Evolutionary conservation across 2,797 vertebrate genomes (phyloP).

Genomic region (Halcyon leucocephala): DNA sequence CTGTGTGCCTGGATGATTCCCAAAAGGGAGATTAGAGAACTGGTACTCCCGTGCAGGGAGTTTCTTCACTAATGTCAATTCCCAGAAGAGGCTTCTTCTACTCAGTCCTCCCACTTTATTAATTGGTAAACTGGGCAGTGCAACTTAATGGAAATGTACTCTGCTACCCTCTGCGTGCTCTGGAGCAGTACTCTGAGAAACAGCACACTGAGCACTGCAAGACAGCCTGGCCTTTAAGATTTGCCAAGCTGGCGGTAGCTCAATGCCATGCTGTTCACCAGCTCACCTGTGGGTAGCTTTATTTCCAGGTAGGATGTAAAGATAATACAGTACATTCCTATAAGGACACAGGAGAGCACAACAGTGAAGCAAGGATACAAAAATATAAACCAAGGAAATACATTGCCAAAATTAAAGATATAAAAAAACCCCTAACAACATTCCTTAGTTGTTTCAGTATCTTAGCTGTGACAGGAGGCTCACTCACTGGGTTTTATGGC

Average conservation of each 20-base stretch:
- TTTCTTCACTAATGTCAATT: neutral
- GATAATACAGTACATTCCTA: neutral
- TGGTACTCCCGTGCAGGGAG: neutral
- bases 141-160: neutral
- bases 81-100: neutral
- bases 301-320: neutral
- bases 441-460: neutral
- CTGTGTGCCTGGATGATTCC: neutral
- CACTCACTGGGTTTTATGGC: neutral
- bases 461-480: neutral
- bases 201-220: accelerated
- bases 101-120: neutral
- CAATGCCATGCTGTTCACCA: neutral
- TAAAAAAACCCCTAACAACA: neutral
- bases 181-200: neutral
- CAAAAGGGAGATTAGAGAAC: neutral
- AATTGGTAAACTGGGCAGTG: neutral
- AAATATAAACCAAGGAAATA: neutral
- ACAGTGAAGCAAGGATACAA: neutral
- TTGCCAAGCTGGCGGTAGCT: neutral
- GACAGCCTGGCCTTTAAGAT: neutral
- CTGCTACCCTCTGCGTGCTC: neutral
- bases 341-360: neutral
- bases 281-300: neutral
- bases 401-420: neutral